Base-by-base conservation (phyloP, 1,140 invertebrate species). In the Drosophila virilis region DNA sequence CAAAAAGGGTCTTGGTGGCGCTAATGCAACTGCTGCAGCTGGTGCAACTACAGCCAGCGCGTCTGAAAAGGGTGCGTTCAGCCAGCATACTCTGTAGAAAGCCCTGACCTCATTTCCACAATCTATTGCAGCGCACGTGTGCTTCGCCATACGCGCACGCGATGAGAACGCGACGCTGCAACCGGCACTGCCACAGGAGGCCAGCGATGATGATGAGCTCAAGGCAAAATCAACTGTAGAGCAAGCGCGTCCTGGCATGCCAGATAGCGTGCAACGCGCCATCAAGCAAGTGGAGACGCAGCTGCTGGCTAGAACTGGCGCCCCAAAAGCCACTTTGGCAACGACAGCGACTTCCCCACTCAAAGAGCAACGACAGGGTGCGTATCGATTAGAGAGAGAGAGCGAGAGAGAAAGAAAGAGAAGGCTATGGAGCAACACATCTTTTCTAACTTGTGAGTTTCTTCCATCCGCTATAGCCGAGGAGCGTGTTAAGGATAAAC, bases 81-180 rank as follows among this genome's bases (percentile, higher is more conserved):
- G 6, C 8, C 7, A 12, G 8, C 3, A 15, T 15, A 13, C 9
- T 13, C 12, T 35, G 12, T 15, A 2, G 0, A 4, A 17, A 15
- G 9, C 10, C 7, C 5, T 12, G 12, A 33, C 5, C 5, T 40
- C 13, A 10, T 51, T 6, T 2, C 4, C 10, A 13, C 1, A 17
- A 38, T 38, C 8, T 8, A n/a, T 59, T 70, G 6, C 89, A 95
- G 94, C 94, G 0, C 96, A 96, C 0, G 96, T 97, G 6, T 96
- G 95, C 59, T 97, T 97, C 89, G 97, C 96, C 0, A 97, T 97
- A 32, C 96, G 96, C 89, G 95, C 96, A 74, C 94, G 95, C 0
- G 97, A 97, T 91, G 95, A 96, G 62, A 94, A 94, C 69, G 92
- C 93, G 5, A 93, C 96, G 6, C 94, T 96, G 35, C 96, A 95